A percentile compares a stretch with the other conserved stretches of the same genome.
phyloP scores from a whole-genome alignment of 2,888 invertebrate genomes.

The Drepanosiphum platanoidis region DNA sequence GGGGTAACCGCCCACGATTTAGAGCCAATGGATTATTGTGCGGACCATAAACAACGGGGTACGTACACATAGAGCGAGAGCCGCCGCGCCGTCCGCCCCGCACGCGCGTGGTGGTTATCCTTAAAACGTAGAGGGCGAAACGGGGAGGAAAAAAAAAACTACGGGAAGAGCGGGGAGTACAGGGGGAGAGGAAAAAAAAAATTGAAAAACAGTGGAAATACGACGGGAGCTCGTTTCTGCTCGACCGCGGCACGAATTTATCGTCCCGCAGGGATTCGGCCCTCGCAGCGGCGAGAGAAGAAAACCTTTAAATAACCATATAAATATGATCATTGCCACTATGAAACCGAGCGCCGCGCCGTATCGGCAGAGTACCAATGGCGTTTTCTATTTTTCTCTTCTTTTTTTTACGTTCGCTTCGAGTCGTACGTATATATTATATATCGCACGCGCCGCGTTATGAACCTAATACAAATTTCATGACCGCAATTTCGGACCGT shows the following conservation, averaged over 20 bases:
- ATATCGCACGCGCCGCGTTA: background rate
- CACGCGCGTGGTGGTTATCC: no score
- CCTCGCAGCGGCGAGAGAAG: slow-evolving; percentile 38
- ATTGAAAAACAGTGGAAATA: slow-evolving; percentile 58
- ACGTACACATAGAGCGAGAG: no score
- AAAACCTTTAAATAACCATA: slow-evolving; percentile 62
- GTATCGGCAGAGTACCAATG: background rate
- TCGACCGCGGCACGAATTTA: slow-evolving; percentile 58
- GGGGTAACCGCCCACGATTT: slow-evolving; percentile 51
- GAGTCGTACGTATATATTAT: background rate
- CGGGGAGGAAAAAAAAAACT: background rate
- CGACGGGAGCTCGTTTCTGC: slow-evolving; percentile 37
- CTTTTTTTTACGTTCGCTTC: slow-evolving; percentile 13
- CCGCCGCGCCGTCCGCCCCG: background rate
- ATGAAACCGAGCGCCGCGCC: slow-evolving; percentile 13
- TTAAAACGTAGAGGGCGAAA: slow-evolving; percentile 48
- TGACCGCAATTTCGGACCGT: slow-evolving; percentile 45
- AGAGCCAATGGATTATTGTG: slow-evolving; percentile 51
- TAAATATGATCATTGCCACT: slow-evolving; percentile 61
- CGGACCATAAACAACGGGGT: slow-evolving; percentile 60
- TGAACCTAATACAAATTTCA: slow-evolving; percentile 58
- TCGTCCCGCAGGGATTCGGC: slow-evolving; percentile 51
- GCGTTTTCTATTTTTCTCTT: slow-evolving; percentile 43
- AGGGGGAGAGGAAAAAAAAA: slow-evolving; percentile 32
- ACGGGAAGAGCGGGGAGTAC: background rate